phyloP scores from a whole-genome alignment of 2,888 invertebrate species.

The Macrosoma leucophasiata region DNA sequence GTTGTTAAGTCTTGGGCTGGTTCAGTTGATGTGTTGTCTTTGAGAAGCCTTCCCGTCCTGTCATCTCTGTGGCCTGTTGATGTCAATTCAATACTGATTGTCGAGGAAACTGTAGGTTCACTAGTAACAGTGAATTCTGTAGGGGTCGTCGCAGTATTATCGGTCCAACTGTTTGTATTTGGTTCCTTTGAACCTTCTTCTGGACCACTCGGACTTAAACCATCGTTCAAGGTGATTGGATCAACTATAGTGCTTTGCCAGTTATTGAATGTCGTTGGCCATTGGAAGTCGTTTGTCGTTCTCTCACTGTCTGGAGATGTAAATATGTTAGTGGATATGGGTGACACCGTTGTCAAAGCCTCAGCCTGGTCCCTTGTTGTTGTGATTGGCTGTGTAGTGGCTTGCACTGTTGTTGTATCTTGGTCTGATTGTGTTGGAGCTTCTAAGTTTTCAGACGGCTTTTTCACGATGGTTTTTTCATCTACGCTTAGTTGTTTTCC shows the following conservation, averaged over 20 bases:
- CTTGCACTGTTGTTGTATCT: slow-evolving; percentile 43
- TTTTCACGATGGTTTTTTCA: slow-evolving; percentile 39
- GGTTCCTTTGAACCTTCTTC: slow-evolving; percentile 40
- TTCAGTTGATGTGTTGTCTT: slow-evolving; percentile 58
- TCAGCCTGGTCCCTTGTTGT: slow-evolving; percentile 41
- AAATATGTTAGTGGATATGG: slow-evolving; percentile 44
- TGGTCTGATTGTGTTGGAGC: slow-evolving; percentile 50
- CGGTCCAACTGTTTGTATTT: slow-evolving; percentile 44
- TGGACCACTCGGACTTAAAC: slow-evolving; percentile 59
- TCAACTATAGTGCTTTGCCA: slow-evolving; percentile 82
- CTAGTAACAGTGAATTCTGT: slow-evolving; percentile 40
- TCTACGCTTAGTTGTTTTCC: slow-evolving; percentile 55
- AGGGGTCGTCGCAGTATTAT: slow-evolving; percentile 43
- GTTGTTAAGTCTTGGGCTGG: slow-evolving; percentile 77
- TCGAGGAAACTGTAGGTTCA: slow-evolving; percentile 51
- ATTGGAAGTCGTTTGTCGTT: slow-evolving; percentile 67
- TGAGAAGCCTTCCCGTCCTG: slow-evolving; percentile 51
- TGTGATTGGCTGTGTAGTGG: slow-evolving; percentile 46
- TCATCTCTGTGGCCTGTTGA: slow-evolving; percentile 41
- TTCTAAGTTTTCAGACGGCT: slow-evolving; percentile 61
- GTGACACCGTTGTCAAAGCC: slow-evolving; percentile 39
- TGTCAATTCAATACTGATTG: slow-evolving; percentile 41
- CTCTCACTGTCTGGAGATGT: slow-evolving; percentile 59
- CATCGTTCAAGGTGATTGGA: slow-evolving; percentile 83
- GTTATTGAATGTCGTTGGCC: slow-evolving; percentile 62